These are phyloP conservation scores for Neuroterus valhalla DNA, from an alignment of 1,140 invertebrate species.

Conservation along the genomic window DNA sequence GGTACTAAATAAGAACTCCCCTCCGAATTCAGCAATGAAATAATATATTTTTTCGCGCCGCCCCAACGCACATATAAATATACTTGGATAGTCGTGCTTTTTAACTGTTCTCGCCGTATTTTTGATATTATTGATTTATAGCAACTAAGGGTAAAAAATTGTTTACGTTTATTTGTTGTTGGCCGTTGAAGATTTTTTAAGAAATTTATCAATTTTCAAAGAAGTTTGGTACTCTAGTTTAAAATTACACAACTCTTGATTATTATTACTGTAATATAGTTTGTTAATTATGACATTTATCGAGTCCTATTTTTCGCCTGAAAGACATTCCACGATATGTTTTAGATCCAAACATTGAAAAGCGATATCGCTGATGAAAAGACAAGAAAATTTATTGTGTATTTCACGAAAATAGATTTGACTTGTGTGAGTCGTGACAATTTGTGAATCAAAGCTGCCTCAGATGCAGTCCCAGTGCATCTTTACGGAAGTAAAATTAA, in stretches of 20 bases:
- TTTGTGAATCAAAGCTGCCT: constrained; percentile 33
- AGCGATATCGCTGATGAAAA: constrained; percentile 23
- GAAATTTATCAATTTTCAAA: constrained; percentile 37
- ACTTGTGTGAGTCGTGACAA: constrained; percentile 29
- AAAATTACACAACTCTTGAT: constrained; percentile 39
- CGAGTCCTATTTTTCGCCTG: constrained; percentile 37
- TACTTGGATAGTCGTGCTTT: constrained; percentile 12
- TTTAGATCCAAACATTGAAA: constrained; percentile 20
- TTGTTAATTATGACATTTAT: constrained; percentile 32
- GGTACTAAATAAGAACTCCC: no score
- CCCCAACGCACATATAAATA: constrained; percentile 5
- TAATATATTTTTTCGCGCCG: no score
- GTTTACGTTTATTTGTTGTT: constrained; percentile 59
- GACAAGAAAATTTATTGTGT: neutral
- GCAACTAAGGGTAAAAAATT: constrained; percentile 42
- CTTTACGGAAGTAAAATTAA: constrained; percentile 33
- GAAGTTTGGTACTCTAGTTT: constrained; percentile 52
- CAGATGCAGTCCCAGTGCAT: constrained; percentile 32
- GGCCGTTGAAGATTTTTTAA: constrained; percentile 47
- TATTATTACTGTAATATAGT: constrained; percentile 36
- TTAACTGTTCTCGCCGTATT: constrained; percentile 26
- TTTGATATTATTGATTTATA: constrained; percentile 40
- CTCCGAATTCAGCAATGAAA: no score
- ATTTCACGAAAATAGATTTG: constrained; percentile 25
- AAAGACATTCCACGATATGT: constrained; percentile 10